Evolutionary conservation across 2,888 invertebrate genomes (phyloP).

Genomic region (Mythimna loreyi): DNA sequence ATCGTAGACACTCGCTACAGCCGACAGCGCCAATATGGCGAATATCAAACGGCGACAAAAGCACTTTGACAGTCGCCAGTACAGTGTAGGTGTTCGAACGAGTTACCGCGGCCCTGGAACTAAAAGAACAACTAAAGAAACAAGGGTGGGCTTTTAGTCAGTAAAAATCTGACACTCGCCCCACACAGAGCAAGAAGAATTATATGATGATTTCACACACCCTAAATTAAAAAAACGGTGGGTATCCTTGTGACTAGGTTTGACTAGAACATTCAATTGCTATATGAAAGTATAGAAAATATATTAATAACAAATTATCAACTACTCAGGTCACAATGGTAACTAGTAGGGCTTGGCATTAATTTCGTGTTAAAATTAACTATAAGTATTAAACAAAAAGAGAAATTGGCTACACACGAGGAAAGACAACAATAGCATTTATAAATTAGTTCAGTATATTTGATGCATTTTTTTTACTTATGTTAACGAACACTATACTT

Average conservation of each 20-base stretch:
- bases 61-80: no score
- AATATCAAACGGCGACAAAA: no score
- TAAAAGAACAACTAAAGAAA: no score
- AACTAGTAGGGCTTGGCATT: slow-evolving; percentile 31
- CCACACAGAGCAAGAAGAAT: no score
- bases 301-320: slow-evolving; percentile 51
- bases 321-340: slow-evolving; percentile 69
- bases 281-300: slow-evolving; percentile 5
- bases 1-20: no score
- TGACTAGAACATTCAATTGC: slow-evolving; percentile 39
- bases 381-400: slow-evolving; percentile 3
- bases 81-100: no score
- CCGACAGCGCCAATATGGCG: no score
- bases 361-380: slow-evolving; percentile 26
- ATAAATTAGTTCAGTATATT: slow-evolving; percentile 33
- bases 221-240: no score
- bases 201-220: no score
- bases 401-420: slow-evolving; percentile 14
- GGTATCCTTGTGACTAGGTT: slow-evolving; percentile 24
- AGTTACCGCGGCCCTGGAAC: no score
- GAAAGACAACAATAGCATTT: slow-evolving; percentile 10
- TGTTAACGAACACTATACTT: slow-evolving; percentile 33
- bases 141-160: no score
- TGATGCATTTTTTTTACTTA: slow-evolving; percentile 41
- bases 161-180: no score